Conservation (phyloP, 2,888 invertebrate genomes). For the Dynastes grantii region DNA sequence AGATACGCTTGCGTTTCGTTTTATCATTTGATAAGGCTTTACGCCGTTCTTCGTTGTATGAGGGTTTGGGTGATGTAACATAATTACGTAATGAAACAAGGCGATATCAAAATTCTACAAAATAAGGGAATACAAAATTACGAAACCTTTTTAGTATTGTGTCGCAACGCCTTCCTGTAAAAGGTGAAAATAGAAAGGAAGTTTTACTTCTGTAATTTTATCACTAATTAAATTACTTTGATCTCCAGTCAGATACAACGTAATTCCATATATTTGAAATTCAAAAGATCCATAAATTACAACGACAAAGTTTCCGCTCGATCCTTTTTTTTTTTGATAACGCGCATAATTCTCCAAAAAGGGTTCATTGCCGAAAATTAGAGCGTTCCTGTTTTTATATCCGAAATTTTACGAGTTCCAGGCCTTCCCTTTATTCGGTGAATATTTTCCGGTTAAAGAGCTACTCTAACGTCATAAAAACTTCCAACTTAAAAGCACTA, state of each 20-base stretch:
- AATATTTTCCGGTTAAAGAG: conserved; percentile 41
- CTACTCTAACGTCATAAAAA: conserved; percentile 40
- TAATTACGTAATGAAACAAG: conserved; percentile 44
- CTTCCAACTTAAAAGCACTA: conserved; percentile 42
- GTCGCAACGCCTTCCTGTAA: conserved; percentile 3
- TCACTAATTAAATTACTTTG: conserved; percentile 49
- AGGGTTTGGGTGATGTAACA: conserved; percentile 23
- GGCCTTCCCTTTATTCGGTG: conserved; percentile 29
- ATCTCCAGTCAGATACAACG: conserved; percentile 23
- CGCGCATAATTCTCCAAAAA: conserved; percentile 31
- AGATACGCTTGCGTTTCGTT: conserved; percentile 34
- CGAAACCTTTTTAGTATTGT: conserved; percentile 45
- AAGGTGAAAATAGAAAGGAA: conserved; percentile 42
- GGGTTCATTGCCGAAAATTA: conserved; percentile 31
- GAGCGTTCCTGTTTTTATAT: conserved; percentile 33
- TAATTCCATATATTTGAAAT: conserved; percentile 21
- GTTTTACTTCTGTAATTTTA: conserved; percentile 44
- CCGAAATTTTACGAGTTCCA: conserved; percentile 29
- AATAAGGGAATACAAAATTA: conserved; percentile 48
- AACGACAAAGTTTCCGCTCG: conserved; percentile 2
- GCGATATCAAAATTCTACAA: conserved; percentile 27
- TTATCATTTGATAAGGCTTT: conserved; percentile 48
- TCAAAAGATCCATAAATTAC: conserved; percentile 35
- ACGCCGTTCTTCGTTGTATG: conserved; percentile 5
- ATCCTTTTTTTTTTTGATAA: conserved; percentile 15